These are phyloP conservation scores for Trichechus manatus DNA, from an alignment of 2,113 vertebrate species.

Conservation along the genomic window DNA sequence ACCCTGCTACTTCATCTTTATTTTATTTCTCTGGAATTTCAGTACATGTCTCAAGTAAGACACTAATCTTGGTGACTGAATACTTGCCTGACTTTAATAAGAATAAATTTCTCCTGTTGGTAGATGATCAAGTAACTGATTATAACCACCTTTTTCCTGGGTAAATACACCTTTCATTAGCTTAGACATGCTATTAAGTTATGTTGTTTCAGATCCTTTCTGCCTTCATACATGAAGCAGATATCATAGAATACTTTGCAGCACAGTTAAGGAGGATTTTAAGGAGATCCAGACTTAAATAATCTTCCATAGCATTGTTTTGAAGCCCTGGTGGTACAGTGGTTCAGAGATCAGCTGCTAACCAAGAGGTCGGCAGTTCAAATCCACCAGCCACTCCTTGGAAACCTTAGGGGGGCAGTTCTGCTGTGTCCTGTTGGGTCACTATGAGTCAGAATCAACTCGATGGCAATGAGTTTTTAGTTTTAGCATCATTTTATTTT, in stretches of 20 bases:
- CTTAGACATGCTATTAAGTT: background rate
- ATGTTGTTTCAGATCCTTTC: background rate
- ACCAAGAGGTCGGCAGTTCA: no score
- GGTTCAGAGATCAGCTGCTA: no score
- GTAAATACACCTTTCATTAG: conserved; percentile 4
- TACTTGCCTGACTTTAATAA: background rate
- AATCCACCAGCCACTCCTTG: no score
- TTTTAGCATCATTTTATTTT: conserved; percentile 37
- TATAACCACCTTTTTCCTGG: background rate
- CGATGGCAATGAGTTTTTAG: no score
- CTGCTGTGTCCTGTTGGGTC: no score
- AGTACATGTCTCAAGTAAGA: conserved; percentile 17
- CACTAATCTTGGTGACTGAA: conserved; percentile 11
- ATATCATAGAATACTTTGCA: background rate
- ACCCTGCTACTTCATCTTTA: conserved; percentile 5
- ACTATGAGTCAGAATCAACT: no score
- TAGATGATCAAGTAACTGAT: background rate
- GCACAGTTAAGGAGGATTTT: conserved; percentile 11
- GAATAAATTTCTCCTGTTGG: conserved; percentile 4
- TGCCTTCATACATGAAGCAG: conserved; percentile 7
- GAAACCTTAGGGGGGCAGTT: no score
- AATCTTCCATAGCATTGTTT: background rate
- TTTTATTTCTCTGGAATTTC: conserved; percentile 44
- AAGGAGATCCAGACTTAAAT: background rate
- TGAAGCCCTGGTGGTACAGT: background rate